These are phyloP conservation scores for Drosophila percnosoma DNA, from an alignment of 2,888 invertebrate genomes.

Conservation along the genomic window DNA sequence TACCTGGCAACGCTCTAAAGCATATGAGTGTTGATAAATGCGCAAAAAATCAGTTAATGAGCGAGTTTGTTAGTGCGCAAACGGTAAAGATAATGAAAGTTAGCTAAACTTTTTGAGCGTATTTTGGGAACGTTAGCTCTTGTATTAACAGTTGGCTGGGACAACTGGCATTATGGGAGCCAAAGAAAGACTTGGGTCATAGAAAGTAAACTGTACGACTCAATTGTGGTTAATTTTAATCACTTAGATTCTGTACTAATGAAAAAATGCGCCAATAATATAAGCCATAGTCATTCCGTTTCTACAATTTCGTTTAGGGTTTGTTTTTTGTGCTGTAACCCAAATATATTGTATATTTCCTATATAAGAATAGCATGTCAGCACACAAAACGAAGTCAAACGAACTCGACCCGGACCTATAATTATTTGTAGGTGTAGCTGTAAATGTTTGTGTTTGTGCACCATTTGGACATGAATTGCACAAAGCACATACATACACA, in stretches of 20 bases:
- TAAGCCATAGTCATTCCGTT: slow-evolving; percentile 18
- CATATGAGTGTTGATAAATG: neutral
- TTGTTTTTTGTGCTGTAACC: neutral
- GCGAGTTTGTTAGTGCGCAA: neutral
- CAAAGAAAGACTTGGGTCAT: neutral
- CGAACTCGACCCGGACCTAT: slow-evolving; percentile 52
- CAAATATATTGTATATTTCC: slow-evolving; percentile 11
- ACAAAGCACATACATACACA: slow-evolving; percentile 51
- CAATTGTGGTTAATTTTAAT: neutral
- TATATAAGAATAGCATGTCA: slow-evolving; percentile 71
- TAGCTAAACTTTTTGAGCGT: neutral
- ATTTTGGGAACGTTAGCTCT: neutral
- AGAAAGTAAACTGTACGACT: neutral
- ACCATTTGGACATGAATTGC: slow-evolving; percentile 72
- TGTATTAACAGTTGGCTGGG: neutral
- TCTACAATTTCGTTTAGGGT: neutral
- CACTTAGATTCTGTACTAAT: neutral
- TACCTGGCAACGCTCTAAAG: neutral
- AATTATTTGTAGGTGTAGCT: slow-evolving; percentile 57
- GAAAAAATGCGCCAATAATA: neutral
- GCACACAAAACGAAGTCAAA: slow-evolving; percentile 53
- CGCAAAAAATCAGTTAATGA: neutral
- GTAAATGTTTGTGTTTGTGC: slow-evolving; percentile 23
- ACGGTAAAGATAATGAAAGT: neutral
- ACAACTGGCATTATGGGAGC: neutral